phyloP scores from a whole-genome alignment of 1,140 invertebrate genomes.

The Drosophila orena region DNA sequence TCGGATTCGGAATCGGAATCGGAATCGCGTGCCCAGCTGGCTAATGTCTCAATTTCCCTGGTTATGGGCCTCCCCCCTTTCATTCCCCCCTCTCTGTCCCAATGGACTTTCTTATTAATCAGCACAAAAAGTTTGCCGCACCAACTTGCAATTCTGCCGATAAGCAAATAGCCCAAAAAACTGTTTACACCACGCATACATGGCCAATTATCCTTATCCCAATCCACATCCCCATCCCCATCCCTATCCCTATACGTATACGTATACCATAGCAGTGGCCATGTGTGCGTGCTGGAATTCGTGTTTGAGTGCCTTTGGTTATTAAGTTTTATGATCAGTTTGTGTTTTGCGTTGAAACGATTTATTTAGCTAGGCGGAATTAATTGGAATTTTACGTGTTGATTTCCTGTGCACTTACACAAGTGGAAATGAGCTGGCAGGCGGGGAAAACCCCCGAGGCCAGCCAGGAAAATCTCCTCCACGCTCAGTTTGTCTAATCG shows the following conservation, averaged over 20 bases:
- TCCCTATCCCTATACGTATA: too few relatives aligned
- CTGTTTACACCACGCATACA: slow-evolving; percentile 65
- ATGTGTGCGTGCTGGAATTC: neutral
- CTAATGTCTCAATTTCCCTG: slow-evolving; percentile 66
- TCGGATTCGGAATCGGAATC: slow-evolving; percentile 19
- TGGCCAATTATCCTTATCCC: slow-evolving; percentile 33
- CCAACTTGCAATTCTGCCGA: slow-evolving; percentile 73
- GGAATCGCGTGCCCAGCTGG: slow-evolving; percentile 54
- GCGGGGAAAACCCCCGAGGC: slow-evolving; percentile 7
- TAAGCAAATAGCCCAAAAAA: slow-evolving; percentile 80
- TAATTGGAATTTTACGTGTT: slow-evolving; percentile 83
- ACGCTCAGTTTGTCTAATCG: slow-evolving; percentile 32
- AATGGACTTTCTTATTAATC: slow-evolving; percentile 76
- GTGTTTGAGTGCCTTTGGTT: slow-evolving; percentile 58
- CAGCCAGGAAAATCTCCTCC: slow-evolving; percentile 8
- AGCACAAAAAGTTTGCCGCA: slow-evolving; percentile 74
- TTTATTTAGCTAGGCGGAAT: slow-evolving; percentile 83
- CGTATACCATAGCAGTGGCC: neutral
- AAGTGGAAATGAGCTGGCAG: slow-evolving; percentile 9
- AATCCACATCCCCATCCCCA: too few relatives aligned
- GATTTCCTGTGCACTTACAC: slow-evolving; percentile 53
- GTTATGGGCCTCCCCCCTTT: neutral
- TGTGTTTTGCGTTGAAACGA: slow-evolving; percentile 81
- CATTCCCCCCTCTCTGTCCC: too few relatives aligned
- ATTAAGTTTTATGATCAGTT: slow-evolving; percentile 83